Evolutionary conservation across 2,888 invertebrate genomes (phyloP).

Genomic region (Nebria salina): DNA sequence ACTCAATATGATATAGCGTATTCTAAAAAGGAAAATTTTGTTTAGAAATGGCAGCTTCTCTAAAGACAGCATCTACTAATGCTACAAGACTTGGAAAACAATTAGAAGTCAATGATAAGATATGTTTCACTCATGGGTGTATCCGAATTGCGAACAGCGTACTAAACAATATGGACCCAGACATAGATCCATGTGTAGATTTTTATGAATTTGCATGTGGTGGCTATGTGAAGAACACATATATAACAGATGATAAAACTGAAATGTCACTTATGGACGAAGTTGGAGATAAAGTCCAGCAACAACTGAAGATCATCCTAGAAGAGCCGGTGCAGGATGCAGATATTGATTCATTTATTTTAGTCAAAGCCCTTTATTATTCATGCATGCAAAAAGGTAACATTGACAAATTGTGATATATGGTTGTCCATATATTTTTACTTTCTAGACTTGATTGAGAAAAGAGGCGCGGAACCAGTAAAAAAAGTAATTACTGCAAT

Average conservation of each 20-base stretch:
- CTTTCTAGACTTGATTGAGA: not conserved
- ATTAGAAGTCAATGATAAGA: constrained; percentile 15
- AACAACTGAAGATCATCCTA: constrained; percentile 46
- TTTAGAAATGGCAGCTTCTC: too few species aligned
- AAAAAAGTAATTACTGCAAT: constrained; percentile 61
- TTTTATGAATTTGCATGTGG: constrained; percentile 53
- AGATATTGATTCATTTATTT: constrained; percentile 50
- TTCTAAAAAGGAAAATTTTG: too few species aligned
- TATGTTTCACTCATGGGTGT: constrained; percentile 51
- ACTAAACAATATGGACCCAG: constrained; percentile 50
- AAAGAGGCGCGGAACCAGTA: not conserved
- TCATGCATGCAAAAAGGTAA: too few species aligned
- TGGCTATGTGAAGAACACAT: constrained; percentile 38
- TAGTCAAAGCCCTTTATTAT: constrained; percentile 55
- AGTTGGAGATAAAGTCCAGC: constrained; percentile 53
- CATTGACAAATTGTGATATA: not conserved
- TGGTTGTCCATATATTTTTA: not conserved
- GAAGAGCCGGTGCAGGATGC: constrained; percentile 30
- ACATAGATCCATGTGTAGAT: constrained; percentile 51
- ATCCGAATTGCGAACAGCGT: constrained; percentile 51
- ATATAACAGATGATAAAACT: too few species aligned
- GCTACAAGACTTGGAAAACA: too few species aligned
- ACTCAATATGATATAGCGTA: too few species aligned
- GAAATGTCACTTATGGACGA: too few species aligned
- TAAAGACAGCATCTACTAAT: too few species aligned